These are phyloP conservation scores for Pheosia gnoma DNA, from an alignment of 2,888 invertebrate species.

Conservation along the genomic window DNA sequence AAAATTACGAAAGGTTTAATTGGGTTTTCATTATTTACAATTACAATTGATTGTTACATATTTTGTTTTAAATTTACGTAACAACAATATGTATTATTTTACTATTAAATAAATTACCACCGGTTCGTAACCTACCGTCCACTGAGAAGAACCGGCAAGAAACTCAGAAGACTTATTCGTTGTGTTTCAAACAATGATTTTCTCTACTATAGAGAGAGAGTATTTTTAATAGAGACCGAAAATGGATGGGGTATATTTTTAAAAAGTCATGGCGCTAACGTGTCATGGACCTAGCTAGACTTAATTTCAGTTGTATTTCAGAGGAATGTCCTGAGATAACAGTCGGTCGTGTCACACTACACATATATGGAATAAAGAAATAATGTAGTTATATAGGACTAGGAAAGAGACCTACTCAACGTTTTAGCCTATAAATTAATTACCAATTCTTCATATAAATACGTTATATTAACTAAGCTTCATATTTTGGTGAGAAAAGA, in stretches of 20 bases:
- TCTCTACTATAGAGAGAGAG: neutral
- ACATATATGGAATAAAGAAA: too few relatives aligned
- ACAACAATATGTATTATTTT: constrained; percentile 11
- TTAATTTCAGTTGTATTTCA: neutral
- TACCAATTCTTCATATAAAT: too few relatives aligned
- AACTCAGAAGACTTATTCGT: constrained; percentile 62
- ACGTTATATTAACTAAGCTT: too few relatives aligned
- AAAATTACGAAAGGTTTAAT: neutral
- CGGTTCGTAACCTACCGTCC: constrained; percentile 71
- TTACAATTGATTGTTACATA: constrained; percentile 4
- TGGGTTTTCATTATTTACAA: neutral
- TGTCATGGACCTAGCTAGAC: constrained; percentile 28
- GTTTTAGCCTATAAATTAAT: too few relatives aligned
- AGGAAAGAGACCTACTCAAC: too few relatives aligned
- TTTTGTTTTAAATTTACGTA: constrained; percentile 5
- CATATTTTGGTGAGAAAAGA: too few relatives aligned
- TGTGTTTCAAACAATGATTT: constrained; percentile 6
- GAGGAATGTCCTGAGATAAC: neutral
- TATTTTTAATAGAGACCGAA: neutral
- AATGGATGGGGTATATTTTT: constrained; percentile 1
- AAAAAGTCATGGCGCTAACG: neutral
- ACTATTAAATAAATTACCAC: constrained; percentile 43
- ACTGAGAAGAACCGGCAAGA: constrained; percentile 80
- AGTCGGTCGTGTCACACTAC: neutral
- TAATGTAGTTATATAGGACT: too few relatives aligned